A percentile compares a stretch with the other conserved stretches of the same genome.
These are phyloP conservation scores for Bombylius major DNA, from an alignment of 2,888 invertebrate genomes.

Conservation along the genomic window DNA sequence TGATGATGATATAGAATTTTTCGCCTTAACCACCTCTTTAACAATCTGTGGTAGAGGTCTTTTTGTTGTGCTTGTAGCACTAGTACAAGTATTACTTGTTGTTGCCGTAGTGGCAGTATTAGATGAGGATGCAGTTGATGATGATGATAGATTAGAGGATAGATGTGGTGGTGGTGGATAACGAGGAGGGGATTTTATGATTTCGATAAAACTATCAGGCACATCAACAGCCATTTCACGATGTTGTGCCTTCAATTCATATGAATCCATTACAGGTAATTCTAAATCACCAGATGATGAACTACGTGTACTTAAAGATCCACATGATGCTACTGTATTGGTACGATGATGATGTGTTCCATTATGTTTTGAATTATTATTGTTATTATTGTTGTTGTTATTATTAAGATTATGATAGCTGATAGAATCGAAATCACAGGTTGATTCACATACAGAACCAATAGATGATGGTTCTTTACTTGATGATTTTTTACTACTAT, in stretches of 20 bases:
- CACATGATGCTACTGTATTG: constrained; percentile 16
- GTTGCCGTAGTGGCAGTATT: constrained; percentile 25
- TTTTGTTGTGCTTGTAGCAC: constrained; percentile 16
- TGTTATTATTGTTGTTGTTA: constrained; percentile 17
- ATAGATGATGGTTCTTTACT: constrained; percentile 15
- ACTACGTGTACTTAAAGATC: constrained; percentile 25
- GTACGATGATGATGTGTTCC: constrained; percentile 8
- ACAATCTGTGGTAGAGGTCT: constrained; percentile 20
- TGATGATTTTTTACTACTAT: constrained; percentile 27
- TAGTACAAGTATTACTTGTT: constrained; percentile 15
- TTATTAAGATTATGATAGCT: constrained; percentile 28
- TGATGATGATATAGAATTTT: constrained; percentile 21
- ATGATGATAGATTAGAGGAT: constrained; percentile 28
- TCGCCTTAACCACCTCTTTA: constrained; percentile 23
- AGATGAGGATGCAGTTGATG: constrained; percentile 27
- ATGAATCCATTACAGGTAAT: constrained; percentile 31
- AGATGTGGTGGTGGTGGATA: constrained; percentile 45
- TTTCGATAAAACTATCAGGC: constrained; percentile 74
- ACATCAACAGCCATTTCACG: constrained; percentile 76
- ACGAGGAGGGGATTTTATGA: constrained; percentile 61
- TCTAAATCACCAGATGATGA: constrained; percentile 24
- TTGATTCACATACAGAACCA: constrained; percentile 19
- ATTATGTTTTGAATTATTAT: background rate
- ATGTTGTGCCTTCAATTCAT: constrained; percentile 26
- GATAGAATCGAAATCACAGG: constrained; percentile 29